phyloP scores from a whole-genome alignment of 2,797 vertebrate genomes.

The Prunella strophiata region DNA sequence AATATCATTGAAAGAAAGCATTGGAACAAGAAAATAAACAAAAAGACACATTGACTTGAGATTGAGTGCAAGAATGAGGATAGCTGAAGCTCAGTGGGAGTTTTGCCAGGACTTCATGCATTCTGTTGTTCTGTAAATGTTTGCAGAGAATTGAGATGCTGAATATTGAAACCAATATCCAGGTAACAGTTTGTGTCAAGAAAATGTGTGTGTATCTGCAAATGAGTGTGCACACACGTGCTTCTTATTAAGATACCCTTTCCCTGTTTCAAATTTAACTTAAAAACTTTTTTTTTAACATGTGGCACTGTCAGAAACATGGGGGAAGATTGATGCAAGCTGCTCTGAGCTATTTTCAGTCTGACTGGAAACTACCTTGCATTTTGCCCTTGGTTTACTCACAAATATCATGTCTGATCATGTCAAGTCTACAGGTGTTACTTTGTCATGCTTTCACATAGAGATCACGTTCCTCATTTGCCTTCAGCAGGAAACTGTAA shows the following conservation, averaged over 20 bases:
- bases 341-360: not conserved
- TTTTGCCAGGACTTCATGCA: not conserved
- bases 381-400: not conserved
- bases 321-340: not conserved
- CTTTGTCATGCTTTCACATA: not conserved
- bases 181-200: not conserved
- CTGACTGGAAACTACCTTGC: not conserved
- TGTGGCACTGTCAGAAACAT: not conserved
- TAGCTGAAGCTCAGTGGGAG: constrained; percentile 2
- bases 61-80: not conserved
- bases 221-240: not conserved
- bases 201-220: not conserved
- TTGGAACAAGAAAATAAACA: constrained; percentile 45
- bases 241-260: not conserved
- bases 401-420: not conserved
- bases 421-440: not conserved
- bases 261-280: not conserved
- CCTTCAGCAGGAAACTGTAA: not conserved
- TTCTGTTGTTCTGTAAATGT: not conserved
- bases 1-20: constrained; percentile 31
- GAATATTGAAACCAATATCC: not conserved
- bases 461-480: not conserved
- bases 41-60: constrained; percentile 11
- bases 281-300: not conserved
- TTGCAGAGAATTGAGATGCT: not conserved